Conservation (phyloP, 1,140 invertebrate species). For the Rhizoglyphus robini region DNA sequence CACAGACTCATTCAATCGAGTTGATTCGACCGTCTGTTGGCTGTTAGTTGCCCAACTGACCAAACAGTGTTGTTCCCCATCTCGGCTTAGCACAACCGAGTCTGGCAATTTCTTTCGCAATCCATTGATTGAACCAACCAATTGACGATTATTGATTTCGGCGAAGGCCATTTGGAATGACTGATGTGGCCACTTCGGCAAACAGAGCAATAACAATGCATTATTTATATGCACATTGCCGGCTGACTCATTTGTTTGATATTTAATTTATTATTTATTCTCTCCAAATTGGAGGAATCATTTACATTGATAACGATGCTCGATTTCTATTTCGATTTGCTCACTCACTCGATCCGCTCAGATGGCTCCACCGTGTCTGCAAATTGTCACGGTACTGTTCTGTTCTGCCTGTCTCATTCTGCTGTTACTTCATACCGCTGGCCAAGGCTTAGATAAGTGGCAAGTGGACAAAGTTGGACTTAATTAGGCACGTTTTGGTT, state of each 20-base stretch:
- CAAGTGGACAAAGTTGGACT: not conserved
- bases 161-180: not conserved
- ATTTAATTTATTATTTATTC: conserved; percentile 5
- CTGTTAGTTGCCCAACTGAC: no score
- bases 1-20: no score
- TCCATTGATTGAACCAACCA: no score
- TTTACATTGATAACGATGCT: not conserved
- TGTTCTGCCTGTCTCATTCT: no score
- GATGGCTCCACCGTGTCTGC: no score
- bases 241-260: not conserved
- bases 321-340: not conserved
- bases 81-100: no score
- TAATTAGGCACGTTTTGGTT: conserved; percentile 8
- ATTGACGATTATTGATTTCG: not conserved
- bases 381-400: no score
- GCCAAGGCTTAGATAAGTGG: not conserved
- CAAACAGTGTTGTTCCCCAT: no score
- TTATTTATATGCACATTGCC: not conserved
- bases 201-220: not conserved
- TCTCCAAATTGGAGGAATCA: not conserved
- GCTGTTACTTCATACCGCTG: no score
- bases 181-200: not conserved
- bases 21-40: no score
- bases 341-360: no score
- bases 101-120: no score